phyloP scores from a whole-genome alignment of 2,113 vertebrate genomes.

The Scomber japonicus region DNA sequence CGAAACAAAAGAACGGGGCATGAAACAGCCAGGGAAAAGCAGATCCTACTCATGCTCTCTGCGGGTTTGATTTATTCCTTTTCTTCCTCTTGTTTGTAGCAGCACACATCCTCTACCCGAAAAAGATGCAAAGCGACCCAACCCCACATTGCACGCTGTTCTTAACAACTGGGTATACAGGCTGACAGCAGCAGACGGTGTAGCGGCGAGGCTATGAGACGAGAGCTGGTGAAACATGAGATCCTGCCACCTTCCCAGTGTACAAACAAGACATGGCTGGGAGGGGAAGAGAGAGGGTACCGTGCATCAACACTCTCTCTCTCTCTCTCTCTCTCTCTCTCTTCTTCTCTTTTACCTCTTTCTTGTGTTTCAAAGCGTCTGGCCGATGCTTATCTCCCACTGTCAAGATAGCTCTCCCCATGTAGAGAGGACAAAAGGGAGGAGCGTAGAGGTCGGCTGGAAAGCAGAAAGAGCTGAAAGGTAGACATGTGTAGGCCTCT shows the following conservation, averaged over 20 bases:
- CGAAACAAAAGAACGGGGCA: slow-evolving; percentile 49
- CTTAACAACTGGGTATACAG: slow-evolving; percentile 45
- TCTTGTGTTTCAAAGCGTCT: slow-evolving; percentile 52
- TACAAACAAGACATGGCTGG: slow-evolving; percentile 74
- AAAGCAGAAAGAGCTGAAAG: slow-evolving; percentile 26
- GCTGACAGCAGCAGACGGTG: slow-evolving; percentile 59
- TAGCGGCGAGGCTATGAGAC: slow-evolving; percentile 46
- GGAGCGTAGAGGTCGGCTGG: slow-evolving; percentile 15
- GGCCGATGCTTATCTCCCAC: slow-evolving; percentile 64
- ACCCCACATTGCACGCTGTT: slow-evolving; percentile 43
- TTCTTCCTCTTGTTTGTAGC: slow-evolving; percentile 45
- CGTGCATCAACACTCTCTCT: slow-evolving; percentile 21
- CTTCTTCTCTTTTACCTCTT: slow-evolving; percentile 27
- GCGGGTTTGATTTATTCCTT: slow-evolving; percentile 50
- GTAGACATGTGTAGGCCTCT: background rate
- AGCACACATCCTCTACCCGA: slow-evolving; percentile 31
- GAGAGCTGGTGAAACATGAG: slow-evolving; percentile 70
- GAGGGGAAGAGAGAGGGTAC: slow-evolving; percentile 39
- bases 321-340: too few species aligned
- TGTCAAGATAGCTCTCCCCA: slow-evolving; percentile 56
- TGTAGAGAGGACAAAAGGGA: slow-evolving; percentile 50
- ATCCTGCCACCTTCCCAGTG: slow-evolving; percentile 66
- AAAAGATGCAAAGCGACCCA: slow-evolving; percentile 51
- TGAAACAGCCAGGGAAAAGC: slow-evolving; percentile 27
- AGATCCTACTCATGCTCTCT: slow-evolving; percentile 19